Evolutionary conservation across 2,113 vertebrate genomes (phyloP).

Genomic region (Tamias sibiricus): DNA sequence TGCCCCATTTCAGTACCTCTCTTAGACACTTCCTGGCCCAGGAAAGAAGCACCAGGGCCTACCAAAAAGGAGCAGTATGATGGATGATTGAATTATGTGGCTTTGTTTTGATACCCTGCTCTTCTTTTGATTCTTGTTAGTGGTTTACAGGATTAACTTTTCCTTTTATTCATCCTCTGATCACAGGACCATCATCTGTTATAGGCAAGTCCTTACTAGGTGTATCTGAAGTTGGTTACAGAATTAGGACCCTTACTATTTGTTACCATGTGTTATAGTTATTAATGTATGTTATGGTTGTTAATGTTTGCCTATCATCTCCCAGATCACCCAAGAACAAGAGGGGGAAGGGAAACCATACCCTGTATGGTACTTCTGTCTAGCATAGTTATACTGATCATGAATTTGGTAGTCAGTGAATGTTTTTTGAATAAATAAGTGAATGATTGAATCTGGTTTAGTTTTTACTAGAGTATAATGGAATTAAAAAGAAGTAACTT

Average conservation of each 20-base stretch:
- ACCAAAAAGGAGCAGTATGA: background rate
- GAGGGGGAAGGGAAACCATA: background rate
- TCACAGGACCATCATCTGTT: background rate
- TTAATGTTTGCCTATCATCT: background rate
- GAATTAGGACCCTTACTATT: background rate
- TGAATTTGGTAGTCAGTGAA: background rate
- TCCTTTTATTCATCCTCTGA: background rate
- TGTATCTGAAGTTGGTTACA: background rate
- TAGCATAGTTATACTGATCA: too few relatives aligned
- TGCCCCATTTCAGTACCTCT: background rate
- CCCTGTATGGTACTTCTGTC: background rate
- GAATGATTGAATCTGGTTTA: background rate
- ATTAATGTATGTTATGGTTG: background rate
- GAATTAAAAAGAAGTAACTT: conserved; percentile 38
- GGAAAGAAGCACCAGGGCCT: background rate
- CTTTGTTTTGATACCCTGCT: background rate
- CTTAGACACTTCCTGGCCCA: background rate
- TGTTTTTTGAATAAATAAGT: background rate
- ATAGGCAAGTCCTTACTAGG: background rate
- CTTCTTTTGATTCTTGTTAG: background rate
- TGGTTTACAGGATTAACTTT: background rate
- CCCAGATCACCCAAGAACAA: background rate
- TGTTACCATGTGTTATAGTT: background rate
- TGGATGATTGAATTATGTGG: too few relatives aligned
- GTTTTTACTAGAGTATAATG: background rate